Evolutionary conservation across 2,888 invertebrate genomes (phyloP).

Genomic region (Pterobdella sp.): DNA sequence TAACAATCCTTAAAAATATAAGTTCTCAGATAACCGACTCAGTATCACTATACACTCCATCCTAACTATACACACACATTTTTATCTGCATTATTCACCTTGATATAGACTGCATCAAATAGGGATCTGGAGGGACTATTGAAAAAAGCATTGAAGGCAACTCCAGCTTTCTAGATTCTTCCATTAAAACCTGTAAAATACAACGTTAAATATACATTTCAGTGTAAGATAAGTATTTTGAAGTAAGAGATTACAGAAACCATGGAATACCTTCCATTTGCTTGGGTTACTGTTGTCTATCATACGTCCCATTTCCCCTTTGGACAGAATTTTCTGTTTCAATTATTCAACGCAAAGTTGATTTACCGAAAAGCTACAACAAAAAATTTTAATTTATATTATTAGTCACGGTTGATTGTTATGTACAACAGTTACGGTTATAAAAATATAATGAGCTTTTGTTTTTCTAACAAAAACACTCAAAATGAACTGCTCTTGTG

Average conservation of each 20-base stretch:
- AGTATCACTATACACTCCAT: background rate
- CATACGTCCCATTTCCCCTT: background rate
- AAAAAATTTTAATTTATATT: too few species aligned
- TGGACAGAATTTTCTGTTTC: background rate
- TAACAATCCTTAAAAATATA: too few species aligned
- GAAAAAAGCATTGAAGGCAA: conserved; percentile 20
- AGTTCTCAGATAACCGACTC: too few species aligned
- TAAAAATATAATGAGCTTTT: too few species aligned
- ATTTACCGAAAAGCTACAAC: too few species aligned
- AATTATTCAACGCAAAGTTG: too few species aligned
- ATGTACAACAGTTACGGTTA: too few species aligned
- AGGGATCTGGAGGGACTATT: conserved; percentile 9
- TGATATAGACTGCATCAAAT: conserved; percentile 12
- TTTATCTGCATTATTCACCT: background rate
- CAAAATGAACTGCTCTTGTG: too few species aligned
- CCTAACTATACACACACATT: background rate
- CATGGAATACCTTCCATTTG: conserved; percentile 5
- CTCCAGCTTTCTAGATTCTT: conserved; percentile 5
- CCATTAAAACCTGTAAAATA: background rate
- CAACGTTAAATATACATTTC: too few species aligned
- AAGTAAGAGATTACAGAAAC: background rate
- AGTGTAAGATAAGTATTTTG: background rate
- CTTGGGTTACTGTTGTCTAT: background rate
- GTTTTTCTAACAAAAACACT: too few species aligned
- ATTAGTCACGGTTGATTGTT: too few species aligned